A percentile compares a stretch with the other conserved stretches of the same genome.
phyloP scores from a whole-genome alignment of 2,113 vertebrate genomes.

The Colaptes auratus region DNA sequence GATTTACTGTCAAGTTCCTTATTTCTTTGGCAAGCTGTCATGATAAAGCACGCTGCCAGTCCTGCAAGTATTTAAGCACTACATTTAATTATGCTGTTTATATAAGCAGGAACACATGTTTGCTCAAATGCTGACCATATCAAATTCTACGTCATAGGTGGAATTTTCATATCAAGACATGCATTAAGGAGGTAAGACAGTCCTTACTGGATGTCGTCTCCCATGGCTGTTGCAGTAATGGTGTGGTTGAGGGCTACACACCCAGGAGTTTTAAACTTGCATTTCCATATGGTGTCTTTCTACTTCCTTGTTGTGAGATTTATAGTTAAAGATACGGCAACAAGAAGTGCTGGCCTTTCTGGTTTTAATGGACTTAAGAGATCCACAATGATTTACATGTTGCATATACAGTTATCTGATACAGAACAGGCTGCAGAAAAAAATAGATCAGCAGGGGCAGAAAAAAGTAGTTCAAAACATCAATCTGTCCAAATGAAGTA shows the following conservation, averaged over 20 bases:
- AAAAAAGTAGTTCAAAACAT: neutral
- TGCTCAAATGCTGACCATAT: neutral
- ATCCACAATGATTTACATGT: neutral
- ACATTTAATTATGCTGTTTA: neutral
- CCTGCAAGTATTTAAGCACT: neutral
- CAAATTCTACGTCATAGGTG: neutral
- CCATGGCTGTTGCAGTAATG: neutral
- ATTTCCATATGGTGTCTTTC: neutral
- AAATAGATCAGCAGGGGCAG: neutral
- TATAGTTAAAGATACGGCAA: neutral
- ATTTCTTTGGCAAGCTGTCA: neutral
- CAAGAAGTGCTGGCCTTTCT: neutral
- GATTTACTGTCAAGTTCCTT: neutral
- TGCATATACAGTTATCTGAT: neutral
- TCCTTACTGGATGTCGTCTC: neutral
- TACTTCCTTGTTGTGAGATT: neutral
- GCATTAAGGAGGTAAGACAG: neutral
- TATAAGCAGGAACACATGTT: neutral
- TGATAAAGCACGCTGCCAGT: neutral
- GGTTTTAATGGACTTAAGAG: neutral
- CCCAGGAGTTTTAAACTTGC: neutral
- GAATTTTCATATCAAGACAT: neutral
- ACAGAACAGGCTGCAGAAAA: neutral
- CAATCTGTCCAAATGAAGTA: neutral
- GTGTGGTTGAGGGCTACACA: neutral